phyloP scores from a whole-genome alignment of 2,888 invertebrate genomes.

The Mythimna vitellina region DNA sequence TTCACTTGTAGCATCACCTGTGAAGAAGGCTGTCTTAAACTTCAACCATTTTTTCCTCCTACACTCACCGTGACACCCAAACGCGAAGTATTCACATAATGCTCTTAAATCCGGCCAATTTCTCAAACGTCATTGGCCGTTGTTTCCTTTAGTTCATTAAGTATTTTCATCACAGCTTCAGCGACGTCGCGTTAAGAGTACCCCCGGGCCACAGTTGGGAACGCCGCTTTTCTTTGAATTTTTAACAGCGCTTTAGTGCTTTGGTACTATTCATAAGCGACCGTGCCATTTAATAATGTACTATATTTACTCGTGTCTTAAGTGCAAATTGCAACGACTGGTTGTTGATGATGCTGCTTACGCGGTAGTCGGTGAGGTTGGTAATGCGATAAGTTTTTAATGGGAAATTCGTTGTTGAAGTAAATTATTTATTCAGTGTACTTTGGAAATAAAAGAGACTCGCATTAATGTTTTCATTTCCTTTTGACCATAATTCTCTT shows the following conservation, averaged over 20 bases:
- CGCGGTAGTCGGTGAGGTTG: slow-evolving; percentile 27
- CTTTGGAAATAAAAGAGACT: not conserved
- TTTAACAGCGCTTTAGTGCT: slow-evolving; percentile 80
- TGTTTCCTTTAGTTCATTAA: slow-evolving; percentile 75
- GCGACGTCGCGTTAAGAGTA: slow-evolving; percentile 76
- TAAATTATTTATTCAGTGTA: slow-evolving; percentile 16
- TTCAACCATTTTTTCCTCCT: not conserved
- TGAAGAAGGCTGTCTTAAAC: not conserved
- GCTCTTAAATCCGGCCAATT: slow-evolving; percentile 44
- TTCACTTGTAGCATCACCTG: not conserved
- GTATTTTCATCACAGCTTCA: slow-evolving; percentile 81
- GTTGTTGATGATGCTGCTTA: slow-evolving; percentile 33
- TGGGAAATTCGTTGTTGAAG: slow-evolving; percentile 16
- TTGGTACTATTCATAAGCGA: slow-evolving; percentile 70
- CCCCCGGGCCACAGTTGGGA: slow-evolving; percentile 80
- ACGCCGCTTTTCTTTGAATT: slow-evolving; percentile 83
- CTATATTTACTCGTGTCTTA: slow-evolving; percentile 49
- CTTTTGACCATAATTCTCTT: not conserved
- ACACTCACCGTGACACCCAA: slow-evolving; percentile 6
- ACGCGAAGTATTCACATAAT: slow-evolving; percentile 31
- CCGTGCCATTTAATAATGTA: slow-evolving; percentile 51
- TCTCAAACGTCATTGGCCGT: slow-evolving; percentile 65
- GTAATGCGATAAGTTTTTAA: slow-evolving; percentile 50
- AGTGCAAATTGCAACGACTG: slow-evolving; percentile 55
- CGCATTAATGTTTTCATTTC: not conserved